Evolutionary conservation across 2,888 invertebrate species (phyloP), one percentile per base, ranked within the genome.

Genomic region (Philopedon plagiatum): DNA sequence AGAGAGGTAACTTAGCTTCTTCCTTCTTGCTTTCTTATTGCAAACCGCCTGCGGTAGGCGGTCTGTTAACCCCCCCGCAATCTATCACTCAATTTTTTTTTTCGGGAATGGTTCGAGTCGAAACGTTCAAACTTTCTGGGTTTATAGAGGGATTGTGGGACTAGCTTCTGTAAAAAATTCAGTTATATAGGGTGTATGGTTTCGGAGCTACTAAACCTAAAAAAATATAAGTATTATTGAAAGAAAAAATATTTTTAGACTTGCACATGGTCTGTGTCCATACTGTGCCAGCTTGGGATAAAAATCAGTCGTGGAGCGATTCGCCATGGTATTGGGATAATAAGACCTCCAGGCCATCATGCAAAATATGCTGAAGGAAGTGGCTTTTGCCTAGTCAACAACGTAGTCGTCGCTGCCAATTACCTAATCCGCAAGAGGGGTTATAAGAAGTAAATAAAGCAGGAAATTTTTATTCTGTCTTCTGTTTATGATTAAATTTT

Each of bases 331-430:
- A 90, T 94, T 1, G 97, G 96, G 76, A 89, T 97, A 70, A 89
- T 97, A 0, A 89, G 96, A 0, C 96, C 96, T 0, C 97, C 97
- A 0, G 97, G 97, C 0, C 97, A 98, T 85, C 97, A 98, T 86
- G 95, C 96, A 0, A 94, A 93, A 82, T 84, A 87, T 11, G 90
- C 90, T 76, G 82, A 88, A 18, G 92, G 95, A 2, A 92, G 93
- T 84, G 98, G 98, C 0, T 98, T 97, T 87, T 98, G 98, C 79
- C 90, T 95, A 71, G 91, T 96, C 76, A 97, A 97, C 86, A 96
- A 94, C 83, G 92, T 94, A 3, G 93, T 93, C 0, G 87, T 95
- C 18, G 96, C 93, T 2, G 96, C 97, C 0, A 89, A 88, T 77
- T 91, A 94, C 72, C 73, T 83, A 3, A 70, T 80, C 5, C 71